Conservation (phyloP, 2,113 vertebrate genomes). For the Gulo gulo region DNA sequence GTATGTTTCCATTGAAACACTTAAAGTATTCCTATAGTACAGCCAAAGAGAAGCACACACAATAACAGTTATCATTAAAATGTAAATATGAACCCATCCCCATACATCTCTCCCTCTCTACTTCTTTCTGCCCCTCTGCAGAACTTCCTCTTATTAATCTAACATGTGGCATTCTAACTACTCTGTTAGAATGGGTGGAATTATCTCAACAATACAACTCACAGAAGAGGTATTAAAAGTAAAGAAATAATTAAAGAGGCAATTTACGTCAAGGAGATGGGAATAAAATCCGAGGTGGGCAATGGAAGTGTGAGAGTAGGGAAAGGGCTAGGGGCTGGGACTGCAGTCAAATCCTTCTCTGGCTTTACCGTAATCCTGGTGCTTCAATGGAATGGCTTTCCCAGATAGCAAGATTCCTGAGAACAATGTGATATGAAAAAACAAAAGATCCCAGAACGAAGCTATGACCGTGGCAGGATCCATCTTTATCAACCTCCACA, state of each 20-base stretch:
- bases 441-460: slow-evolving; percentile 49
- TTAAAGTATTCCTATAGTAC: not conserved
- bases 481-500: slow-evolving; percentile 61
- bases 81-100: not conserved
- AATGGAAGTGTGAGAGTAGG: not conserved
- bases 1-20: not conserved
- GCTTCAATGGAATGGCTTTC: slow-evolving; percentile 70
- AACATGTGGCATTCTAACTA: not conserved
- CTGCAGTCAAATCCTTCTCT: not conserved
- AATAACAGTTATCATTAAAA: not conserved
- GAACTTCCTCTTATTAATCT: not conserved
- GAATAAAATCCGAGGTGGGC: not conserved
- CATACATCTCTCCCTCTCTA: not conserved
- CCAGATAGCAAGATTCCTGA: slow-evolving; percentile 64
- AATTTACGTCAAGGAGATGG: not conserved
- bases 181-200: not conserved
- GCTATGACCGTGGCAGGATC: slow-evolving; percentile 47
- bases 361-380: not conserved
- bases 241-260: not conserved
- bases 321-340: not conserved
- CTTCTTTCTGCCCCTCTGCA: not conserved
- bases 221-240: not conserved
- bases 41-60: not conserved
- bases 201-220: not conserved
- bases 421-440: slow-evolving; percentile 56